Percentiles rank a stretch among this genome's conserved stretches.
These are phyloP conservation scores for Blastobasis lacticolella DNA, from an alignment of 2,888 invertebrate species.

Conservation along the genomic window DNA sequence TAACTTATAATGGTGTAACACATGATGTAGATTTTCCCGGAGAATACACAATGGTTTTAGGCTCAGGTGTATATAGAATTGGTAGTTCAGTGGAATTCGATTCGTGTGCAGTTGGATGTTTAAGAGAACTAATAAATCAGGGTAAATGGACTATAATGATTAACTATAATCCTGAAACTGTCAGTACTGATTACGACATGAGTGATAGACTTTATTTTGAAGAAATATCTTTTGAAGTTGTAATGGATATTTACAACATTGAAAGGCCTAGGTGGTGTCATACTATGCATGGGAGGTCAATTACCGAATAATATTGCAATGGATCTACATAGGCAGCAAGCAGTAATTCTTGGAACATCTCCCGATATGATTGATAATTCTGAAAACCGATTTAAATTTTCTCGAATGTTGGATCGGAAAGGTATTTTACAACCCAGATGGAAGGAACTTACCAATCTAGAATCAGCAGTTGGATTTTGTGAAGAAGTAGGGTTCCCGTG, in stretches of 20 bases:
- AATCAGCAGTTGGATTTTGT: conserved; percentile 92
- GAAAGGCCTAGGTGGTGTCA: conserved; percentile 96
- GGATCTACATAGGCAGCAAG: conserved; percentile 93
- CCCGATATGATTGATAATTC: conserved; percentile 98
- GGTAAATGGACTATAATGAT: conserved; percentile 96
- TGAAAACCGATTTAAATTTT: conserved; percentile 99
- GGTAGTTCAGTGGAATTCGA: conserved; percentile 99
- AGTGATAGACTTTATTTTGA: conserved; percentile 99
- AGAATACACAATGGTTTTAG: conserved; percentile 89
- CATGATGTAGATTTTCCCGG: conserved; percentile 90
- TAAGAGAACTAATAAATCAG: conserved; percentile 90
- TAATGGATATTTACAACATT: conserved; percentile 97
- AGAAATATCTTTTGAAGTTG: conserved; percentile 98
- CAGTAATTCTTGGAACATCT: conserved; percentile 93
- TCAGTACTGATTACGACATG: conserved; percentile 99
- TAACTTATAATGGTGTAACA: conserved; percentile 92
- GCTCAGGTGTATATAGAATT: conserved; percentile 96
- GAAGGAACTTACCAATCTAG: conserved; percentile 95
- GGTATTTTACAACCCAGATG: conserved; percentile 96
- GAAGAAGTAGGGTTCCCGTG: conserved; percentile 98
- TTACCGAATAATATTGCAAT: conserved; percentile 99
- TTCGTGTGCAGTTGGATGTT: conserved; percentile 98
- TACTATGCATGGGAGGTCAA: conserved; percentile 98
- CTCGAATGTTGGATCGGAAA: conserved; percentile 95
- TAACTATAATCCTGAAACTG: conserved; percentile 99